Base-by-base conservation (phyloP, 2,888 invertebrate species). In the Netelia fuscicornis region DNA sequence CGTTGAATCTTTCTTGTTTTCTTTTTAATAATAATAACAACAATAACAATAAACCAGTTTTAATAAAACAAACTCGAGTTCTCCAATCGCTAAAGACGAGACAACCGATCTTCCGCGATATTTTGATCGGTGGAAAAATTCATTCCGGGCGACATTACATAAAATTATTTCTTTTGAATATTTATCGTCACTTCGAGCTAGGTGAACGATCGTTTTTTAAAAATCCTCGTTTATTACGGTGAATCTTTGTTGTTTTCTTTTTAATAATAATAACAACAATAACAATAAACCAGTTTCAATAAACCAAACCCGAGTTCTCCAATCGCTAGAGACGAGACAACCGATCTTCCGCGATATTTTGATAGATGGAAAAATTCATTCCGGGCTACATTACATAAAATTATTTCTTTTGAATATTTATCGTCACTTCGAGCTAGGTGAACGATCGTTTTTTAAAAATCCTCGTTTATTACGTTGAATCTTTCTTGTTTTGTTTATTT, bases 21-120 rank as follows among this genome's bases (percentile, higher is more conserved):
- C n/a, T n/a, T n/a, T n/a, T n/a, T n/a, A n/a, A n/a, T n/a, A n/a
- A n/a, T n/a, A n/a, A n/a, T n/a, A n/a, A n/a, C n/a, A n/a, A n/a
- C n/a, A n/a, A n/a, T n/a, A n/a, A 3, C 58, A 58, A 20, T 20
- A 58, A 58, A 58, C 17, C 17, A 1, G 58, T 20, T 58, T 58
- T 9, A 17, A 10, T 9, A 20, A 17, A 17, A 17, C 58, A 58
- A 9, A 58, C 5, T 2, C 3, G 20, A 13, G 48, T 48, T 48
- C 58, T 2, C 20, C 1, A 5, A 17, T 1, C 17, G 8, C 0
- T 20, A 17, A 23, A 58, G 30, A 30, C 30, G 58, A 58, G 48
- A 30, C 74, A 44, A 74, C 58, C 42, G 30, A 58, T 80, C 58
- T 25, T 52, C 44, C 56, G 44, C 6, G 56, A 67, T 60, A 62